Percentiles rank a stretch among this genome's conserved stretches.
phyloP scores from a whole-genome alignment of 2,888 invertebrate species.

The Amorpha juglandis region DNA sequence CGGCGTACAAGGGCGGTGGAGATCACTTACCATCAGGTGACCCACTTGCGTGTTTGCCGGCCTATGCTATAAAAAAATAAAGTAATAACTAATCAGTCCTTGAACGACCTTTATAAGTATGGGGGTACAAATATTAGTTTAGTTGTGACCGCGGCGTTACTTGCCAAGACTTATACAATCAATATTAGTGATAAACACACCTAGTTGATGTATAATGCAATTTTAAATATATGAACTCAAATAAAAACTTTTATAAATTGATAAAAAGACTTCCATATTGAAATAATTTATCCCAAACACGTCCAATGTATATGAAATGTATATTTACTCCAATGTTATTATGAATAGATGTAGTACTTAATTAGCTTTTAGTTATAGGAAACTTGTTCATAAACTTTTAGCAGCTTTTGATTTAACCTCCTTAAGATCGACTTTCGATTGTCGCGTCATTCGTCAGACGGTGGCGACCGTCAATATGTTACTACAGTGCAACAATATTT shows the following conservation, averaged over 20 bases:
- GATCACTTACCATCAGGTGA: too few relatives aligned
- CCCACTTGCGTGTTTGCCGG: too few relatives aligned
- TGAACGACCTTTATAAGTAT: too few relatives aligned
- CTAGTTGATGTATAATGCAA: not conserved
- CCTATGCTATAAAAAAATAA: too few relatives aligned
- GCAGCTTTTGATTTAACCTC: not conserved
- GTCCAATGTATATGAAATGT: not conserved
- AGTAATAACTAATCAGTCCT: too few relatives aligned
- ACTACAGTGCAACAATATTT: too few relatives aligned
- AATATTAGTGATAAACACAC: not conserved
- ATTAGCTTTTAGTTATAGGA: not conserved
- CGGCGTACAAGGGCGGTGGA: too few relatives aligned
- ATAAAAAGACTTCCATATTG: not conserved
- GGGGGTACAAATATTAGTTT: not conserved
- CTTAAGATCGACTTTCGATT: too few relatives aligned
- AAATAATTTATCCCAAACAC: conserved; percentile 2
- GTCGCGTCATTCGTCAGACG: too few relatives aligned
- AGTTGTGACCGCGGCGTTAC: not conserved
- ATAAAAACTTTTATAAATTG: not conserved
- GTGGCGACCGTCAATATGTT: too few relatives aligned
- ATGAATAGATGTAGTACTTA: not conserved
- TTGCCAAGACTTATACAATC: not conserved
- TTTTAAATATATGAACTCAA: not conserved
- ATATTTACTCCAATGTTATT: not conserved
- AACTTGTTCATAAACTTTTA: not conserved